phyloP scores from a whole-genome alignment of 2,113 vertebrate species.

The Arenaria interpres region DNA sequence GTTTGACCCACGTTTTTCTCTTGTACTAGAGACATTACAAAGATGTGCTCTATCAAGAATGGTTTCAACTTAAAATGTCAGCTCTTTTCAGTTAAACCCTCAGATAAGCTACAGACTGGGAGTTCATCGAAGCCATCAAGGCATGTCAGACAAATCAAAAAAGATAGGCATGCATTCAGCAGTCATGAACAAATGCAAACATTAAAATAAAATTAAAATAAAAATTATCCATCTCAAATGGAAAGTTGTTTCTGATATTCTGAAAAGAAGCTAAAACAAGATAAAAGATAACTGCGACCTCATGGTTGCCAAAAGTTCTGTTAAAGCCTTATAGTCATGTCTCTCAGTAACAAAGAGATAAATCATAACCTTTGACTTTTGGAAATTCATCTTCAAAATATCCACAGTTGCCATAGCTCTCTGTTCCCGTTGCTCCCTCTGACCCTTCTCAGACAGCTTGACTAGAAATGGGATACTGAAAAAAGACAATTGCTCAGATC shows the following conservation, averaged over 20 bases:
- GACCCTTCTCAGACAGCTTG: not conserved
- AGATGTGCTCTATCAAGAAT: not conserved
- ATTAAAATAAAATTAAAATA: not conserved
- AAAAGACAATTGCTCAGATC: not conserved
- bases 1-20: not conserved
- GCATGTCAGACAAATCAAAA: not conserved
- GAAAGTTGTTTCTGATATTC: not conserved
- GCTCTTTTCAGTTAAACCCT: not conserved
- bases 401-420: not conserved
- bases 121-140: not conserved
- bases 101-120: not conserved
- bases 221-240: not conserved
- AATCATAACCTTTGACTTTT: not conserved
- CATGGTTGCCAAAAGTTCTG: not conserved
- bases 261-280: not conserved
- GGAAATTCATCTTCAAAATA: constrained; percentile 8
- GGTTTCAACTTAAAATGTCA: not conserved
- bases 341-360: constrained; percentile 2
- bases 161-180: not conserved
- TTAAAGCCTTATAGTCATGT: not conserved
- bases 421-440: not conserved
- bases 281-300: not conserved
- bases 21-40: not conserved
- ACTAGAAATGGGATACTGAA: not conserved
- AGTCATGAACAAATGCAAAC: not conserved